Evolutionary conservation across 2,888 invertebrate species (phyloP).

Genomic region (Oasisia sp.): DNA sequence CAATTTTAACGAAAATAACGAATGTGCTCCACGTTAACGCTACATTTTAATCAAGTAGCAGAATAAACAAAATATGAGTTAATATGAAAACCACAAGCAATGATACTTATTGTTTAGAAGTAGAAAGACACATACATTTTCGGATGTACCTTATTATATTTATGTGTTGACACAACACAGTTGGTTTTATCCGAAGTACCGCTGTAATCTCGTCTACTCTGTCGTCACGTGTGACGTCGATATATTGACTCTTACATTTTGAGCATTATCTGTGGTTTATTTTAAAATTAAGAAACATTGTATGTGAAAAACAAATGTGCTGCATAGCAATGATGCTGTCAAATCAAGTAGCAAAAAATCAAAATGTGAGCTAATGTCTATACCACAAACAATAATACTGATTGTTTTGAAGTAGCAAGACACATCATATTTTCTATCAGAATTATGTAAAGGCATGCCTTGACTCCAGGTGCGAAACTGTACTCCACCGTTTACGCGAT

Average conservation of each 20-base stretch:
- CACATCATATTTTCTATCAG: neutral
- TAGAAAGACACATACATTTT: neutral
- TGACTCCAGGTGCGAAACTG: too few species aligned
- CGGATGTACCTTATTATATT: neutral
- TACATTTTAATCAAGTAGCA: too few species aligned
- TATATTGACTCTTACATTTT: too few species aligned
- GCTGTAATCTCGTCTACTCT: too few species aligned
- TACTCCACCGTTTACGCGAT: too few species aligned
- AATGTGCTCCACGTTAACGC: neutral
- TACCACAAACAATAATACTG: neutral
- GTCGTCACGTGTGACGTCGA: too few species aligned
- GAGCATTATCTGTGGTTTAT: too few species aligned
- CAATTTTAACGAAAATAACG: neutral
- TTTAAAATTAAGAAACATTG: too few species aligned
- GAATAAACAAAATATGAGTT: neutral
- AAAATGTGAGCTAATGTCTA: neutral
- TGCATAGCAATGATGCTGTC: neutral
- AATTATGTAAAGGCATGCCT: too few species aligned
- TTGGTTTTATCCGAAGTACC: too few species aligned
- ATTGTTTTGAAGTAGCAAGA: neutral
- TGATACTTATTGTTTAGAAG: neutral
- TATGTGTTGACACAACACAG: neutral
- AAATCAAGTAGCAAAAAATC: too few species aligned
- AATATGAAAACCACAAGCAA: neutral
- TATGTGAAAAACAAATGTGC: neutral